Conservation (phyloP, 2,113 vertebrate species). For the Cryptoleucopteryx plumbea region DNA sequence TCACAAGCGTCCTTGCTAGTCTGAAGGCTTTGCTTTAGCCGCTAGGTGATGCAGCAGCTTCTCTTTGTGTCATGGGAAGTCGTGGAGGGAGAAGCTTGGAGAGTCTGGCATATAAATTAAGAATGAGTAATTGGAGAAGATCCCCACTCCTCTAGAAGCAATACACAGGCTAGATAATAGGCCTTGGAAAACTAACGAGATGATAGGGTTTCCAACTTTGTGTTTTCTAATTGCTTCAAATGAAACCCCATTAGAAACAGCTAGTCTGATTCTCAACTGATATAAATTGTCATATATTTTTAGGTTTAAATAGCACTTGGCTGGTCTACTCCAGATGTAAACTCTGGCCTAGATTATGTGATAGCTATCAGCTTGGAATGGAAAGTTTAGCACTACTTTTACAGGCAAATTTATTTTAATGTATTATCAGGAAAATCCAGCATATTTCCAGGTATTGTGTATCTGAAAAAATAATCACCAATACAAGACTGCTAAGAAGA, state of each 20-base stretch:
- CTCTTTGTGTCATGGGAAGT: not conserved
- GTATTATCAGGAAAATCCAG: constrained; percentile 21
- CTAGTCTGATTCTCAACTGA: constrained; percentile 37
- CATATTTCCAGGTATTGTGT: constrained; percentile 17
- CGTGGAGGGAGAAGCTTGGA: not conserved
- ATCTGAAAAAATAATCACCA: constrained; percentile 38
- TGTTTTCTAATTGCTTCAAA: constrained; percentile 56
- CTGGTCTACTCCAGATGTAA: constrained; percentile 20
- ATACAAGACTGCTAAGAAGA: not conserved
- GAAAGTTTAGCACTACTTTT: not conserved
- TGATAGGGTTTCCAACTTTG: constrained; percentile 47
- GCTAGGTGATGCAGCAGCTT: constrained; percentile 25
- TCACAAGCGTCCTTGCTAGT: not conserved
- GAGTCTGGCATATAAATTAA: constrained; percentile 29
- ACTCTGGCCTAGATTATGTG: constrained; percentile 17
- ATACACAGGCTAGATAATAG: constrained; percentile 28
- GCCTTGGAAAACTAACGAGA: constrained; percentile 29
- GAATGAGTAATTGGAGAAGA: constrained; percentile 49
- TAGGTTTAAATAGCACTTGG: not conserved
- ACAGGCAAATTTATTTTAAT: not conserved
- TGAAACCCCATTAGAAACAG: constrained; percentile 44
- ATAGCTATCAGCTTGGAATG: constrained; percentile 3
- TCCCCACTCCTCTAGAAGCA: constrained; percentile 4
- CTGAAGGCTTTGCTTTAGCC: not conserved
- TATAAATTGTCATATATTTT: constrained; percentile 38